Percentiles rank a stretch among this genome's conserved stretches.
These are phyloP conservation scores for Drosophila nikananu DNA, from an alignment of 1,140 invertebrate species.

Conservation along the genomic window DNA sequence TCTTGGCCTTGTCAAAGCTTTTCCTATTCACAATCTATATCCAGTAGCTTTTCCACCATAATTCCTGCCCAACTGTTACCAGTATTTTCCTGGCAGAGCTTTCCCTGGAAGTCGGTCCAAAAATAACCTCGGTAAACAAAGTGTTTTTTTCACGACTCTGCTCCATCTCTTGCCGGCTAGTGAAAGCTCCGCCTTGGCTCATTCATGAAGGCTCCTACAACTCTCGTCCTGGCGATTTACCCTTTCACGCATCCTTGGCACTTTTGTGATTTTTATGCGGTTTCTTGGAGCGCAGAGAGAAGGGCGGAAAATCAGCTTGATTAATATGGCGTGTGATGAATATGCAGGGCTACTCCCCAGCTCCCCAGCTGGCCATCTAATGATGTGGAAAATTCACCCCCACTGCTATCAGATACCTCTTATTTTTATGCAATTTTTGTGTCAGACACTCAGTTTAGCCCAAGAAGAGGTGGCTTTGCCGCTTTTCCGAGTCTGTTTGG, in stretches of 20 bases:
- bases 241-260: constrained; percentile 35
- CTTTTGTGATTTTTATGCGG: constrained; percentile 39
- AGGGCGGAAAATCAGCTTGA: constrained; percentile 36
- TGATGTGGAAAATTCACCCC: constrained; percentile 74
- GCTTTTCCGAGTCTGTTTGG: neutral
- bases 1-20: constrained; percentile 16
- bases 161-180: constrained; percentile 38
- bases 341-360: constrained; percentile 56
- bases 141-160: constrained; percentile 29
- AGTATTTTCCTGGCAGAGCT: constrained; percentile 54
- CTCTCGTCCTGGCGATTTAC: constrained; percentile 11
- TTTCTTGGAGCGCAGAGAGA: constrained; percentile 7
- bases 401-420: constrained; percentile 20
- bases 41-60: constrained; percentile 49
- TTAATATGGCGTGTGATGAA: constrained; percentile 75
- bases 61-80: constrained; percentile 34
- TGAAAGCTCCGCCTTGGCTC: constrained; percentile 47
- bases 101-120: constrained; percentile 33
- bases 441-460: constrained; percentile 18
- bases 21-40: neutral
- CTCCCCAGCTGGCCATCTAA: constrained; percentile 61
- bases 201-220: constrained; percentile 57
- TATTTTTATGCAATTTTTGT: constrained; percentile 53
- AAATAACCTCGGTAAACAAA: constrained; percentile 58
- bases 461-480: constrained; percentile 29